Conservation (phyloP, 2,888 invertebrate species). For the Drosophila ochracea region DNA sequence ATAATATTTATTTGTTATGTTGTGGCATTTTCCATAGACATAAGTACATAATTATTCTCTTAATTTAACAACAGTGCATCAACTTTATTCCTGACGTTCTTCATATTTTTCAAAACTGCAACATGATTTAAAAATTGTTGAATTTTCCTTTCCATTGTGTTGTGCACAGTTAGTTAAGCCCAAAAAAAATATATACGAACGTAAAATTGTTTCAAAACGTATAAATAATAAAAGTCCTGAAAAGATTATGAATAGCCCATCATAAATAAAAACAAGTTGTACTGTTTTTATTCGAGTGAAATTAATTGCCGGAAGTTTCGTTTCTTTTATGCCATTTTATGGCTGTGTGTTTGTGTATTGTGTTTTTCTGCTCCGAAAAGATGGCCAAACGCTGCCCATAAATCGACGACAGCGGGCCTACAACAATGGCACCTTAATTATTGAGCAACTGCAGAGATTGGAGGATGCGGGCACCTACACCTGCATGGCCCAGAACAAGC, state of each 20-base stretch:
- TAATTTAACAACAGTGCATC: not conserved
- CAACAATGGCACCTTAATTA: conserved; percentile 93
- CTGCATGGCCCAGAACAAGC: conserved; percentile 94
- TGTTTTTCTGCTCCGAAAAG: conserved; percentile 85
- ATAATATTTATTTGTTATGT: not conserved
- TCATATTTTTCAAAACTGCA: not conserved
- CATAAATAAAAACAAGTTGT: conserved; percentile 67
- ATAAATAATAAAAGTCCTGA: conserved; percentile 9
- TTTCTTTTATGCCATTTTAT: conserved; percentile 3
- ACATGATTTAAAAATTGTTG: not conserved
- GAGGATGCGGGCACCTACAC: conserved; percentile 96
- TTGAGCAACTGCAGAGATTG: conserved; percentile 93
- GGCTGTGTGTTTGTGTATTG: too few species aligned
- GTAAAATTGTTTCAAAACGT: conserved; percentile 3
- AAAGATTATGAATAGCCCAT: conserved; percentile 16
- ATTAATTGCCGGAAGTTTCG: conserved; percentile 70
- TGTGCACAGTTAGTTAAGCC: not conserved
- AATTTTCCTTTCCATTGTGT: not conserved
- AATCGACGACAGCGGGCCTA: conserved; percentile 95
- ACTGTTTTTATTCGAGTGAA: conserved; percentile 57
- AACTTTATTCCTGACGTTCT: not conserved
- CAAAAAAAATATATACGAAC: not conserved
- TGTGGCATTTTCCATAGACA: not conserved
- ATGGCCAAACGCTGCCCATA: conserved; percentile 93
- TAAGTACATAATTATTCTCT: not conserved